Conservation (phyloP, 2,797 vertebrate genomes). For the Paramormyrops hopkinsi region DNA sequence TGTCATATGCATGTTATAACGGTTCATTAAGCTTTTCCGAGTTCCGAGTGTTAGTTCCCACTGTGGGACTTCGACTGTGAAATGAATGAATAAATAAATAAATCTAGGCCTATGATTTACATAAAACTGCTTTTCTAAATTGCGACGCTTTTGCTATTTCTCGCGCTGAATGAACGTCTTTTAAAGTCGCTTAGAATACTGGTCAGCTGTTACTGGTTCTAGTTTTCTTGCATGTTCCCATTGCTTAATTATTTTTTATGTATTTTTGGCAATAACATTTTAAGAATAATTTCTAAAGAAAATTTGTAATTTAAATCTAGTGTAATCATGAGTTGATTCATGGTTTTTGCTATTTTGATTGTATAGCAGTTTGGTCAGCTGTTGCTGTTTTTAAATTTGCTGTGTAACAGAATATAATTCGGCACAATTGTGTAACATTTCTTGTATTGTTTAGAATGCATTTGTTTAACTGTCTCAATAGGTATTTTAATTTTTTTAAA, state of each 20-base stretch:
- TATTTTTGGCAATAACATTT: not conserved
- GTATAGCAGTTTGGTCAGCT: not conserved
- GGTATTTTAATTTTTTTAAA: not conserved
- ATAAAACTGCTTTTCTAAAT: not conserved
- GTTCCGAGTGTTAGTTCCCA: not conserved
- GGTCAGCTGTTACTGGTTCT: not conserved
- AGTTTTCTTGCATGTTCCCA: not conserved
- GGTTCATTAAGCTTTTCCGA: not conserved
- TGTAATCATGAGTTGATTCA: not conserved
- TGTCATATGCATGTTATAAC: not conserved
- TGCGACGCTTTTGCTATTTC: not conserved
- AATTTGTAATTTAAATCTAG: not conserved
- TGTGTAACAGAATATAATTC: not conserved
- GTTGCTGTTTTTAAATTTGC: not conserved
- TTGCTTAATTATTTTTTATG: not conserved
- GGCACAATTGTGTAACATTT: not conserved
- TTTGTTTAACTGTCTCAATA: not conserved
- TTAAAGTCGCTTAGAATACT: not conserved
- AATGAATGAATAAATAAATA: not conserved
- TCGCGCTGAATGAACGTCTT: not conserved
- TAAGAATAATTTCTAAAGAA: not conserved
- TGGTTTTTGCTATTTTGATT: not conserved
- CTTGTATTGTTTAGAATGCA: not conserved
- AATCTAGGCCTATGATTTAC: not conserved
- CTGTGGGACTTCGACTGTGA: not conserved